Conservation (phyloP, 2,888 invertebrate species). For the Orchesellides sinensis region DNA sequence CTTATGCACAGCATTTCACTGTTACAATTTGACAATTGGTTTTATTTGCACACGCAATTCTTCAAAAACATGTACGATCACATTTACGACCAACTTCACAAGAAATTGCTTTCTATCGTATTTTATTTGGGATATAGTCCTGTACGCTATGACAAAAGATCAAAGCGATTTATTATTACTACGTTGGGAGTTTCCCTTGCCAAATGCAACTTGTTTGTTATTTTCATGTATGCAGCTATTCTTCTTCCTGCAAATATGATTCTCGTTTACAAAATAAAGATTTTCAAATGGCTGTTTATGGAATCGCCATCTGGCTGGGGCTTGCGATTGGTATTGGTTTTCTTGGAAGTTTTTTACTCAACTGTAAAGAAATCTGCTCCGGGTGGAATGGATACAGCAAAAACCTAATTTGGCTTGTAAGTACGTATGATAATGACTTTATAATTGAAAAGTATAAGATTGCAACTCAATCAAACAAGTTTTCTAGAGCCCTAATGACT, state of each 20-base stretch:
- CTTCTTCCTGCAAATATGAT: background rate
- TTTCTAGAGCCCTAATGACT: background rate
- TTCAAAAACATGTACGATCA: too few relatives aligned
- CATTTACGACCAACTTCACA: background rate
- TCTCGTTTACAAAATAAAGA: slow-evolving; percentile 7
- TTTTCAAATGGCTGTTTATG: slow-evolving; percentile 22
- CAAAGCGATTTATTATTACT: background rate
- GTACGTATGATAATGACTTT: background rate
- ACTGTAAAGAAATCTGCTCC: slow-evolving; percentile 1
- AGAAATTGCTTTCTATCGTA: background rate
- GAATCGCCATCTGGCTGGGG: slow-evolving; percentile 4
- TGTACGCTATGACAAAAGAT: background rate
- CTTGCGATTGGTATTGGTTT: background rate
- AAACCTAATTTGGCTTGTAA: background rate
- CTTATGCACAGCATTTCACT: too few relatives aligned
- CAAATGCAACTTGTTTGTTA: background rate
- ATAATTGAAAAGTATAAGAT: background rate
- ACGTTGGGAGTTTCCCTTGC: background rate
- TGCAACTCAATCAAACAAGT: background rate
- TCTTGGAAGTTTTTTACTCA: background rate
- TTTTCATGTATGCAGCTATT: background rate
- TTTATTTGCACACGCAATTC: too few relatives aligned
- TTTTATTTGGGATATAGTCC: slow-evolving; percentile 8
- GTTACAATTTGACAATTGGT: too few relatives aligned
- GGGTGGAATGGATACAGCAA: slow-evolving; percentile 16